Base-by-base conservation (phyloP, 1,140 invertebrate species). In the Diorhabda sublineata region DNA sequence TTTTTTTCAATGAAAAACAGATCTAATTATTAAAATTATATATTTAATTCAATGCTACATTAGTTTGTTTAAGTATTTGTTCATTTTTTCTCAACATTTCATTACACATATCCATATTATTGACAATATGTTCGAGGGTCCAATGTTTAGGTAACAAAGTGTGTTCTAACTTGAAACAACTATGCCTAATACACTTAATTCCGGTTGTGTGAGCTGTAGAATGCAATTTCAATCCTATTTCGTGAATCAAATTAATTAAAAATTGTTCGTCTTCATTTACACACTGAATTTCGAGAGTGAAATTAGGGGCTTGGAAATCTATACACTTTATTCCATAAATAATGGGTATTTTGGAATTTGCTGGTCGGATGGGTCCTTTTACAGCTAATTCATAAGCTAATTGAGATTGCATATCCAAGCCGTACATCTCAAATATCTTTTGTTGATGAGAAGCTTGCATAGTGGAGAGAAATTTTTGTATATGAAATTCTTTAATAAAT, bases 301-400 rank as follows among this genome's bases (percentile, higher is more conserved):
- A 97, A 74, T 93, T 82, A 3, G 96, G 96, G 57, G 87, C 84
- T 4, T 89, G 81, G 81, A 95, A 97, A 66, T 92, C 79, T 41
- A 92, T 85, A 81, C 94, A 91, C 82, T 91, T 93, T n/a, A 98
- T 87, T 26, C 89, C 88, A 83, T 98, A 98, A 45, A 98, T 77
- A 7, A 98, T 80, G 2, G 95, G 92, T 47, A 88, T 79, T 72
- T 89, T 88, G 7, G 82, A 83, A 70, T 89, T 80, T 1, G 82
- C 81, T 2, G 96, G 94, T 68, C 94, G 81, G 4, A 97, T 85
- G 0, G 89, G 82, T 2, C 96, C 96, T 82, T 90, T 80, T 9
- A 85, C 82, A 11, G 94, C 94, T 66, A 98, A 76, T 60, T 98
- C 93, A 82, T 95, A 98, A 6, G 94, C 94, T 61, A 89, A 87